These are phyloP conservation scores for Mylabris phalerata DNA, from an alignment of 1,140 invertebrate genomes.

Conservation along the genomic window DNA sequence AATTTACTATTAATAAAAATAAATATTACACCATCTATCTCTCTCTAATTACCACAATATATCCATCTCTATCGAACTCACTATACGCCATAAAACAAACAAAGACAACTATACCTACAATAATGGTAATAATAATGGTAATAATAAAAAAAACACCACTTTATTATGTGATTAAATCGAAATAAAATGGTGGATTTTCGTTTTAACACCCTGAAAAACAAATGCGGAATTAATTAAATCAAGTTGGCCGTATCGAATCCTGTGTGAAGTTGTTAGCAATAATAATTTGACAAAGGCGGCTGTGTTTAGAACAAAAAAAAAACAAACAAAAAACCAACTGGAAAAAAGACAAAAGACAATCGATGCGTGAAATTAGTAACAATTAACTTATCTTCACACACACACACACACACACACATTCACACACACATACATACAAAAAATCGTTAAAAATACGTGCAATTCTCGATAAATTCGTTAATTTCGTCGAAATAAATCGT, in stretches of 20 bases:
- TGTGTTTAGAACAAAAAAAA: constrained; percentile 1
- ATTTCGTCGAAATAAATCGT: neutral
- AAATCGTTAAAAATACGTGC: no score
- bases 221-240: neutral
- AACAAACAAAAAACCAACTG: neutral
- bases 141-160: no score
- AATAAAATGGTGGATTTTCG: neutral
- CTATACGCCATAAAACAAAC: no score
- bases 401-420: neutral
- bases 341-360: constrained; percentile 13
- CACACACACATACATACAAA: no score
- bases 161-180: no score
- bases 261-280: constrained; percentile 2
- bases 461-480: neutral
- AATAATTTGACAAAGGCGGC: neutral
- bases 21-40: no score
- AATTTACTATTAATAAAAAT: no score
- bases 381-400: constrained; percentile 1
- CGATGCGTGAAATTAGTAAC: constrained; percentile 10
- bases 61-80: no score
- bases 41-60: no score
- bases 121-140: no score
- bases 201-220: constrained; percentile 11
- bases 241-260: neutral
- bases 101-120: no score